phyloP scores from a whole-genome alignment of 2,888 invertebrate genomes.

The Tipula helvola region DNA sequence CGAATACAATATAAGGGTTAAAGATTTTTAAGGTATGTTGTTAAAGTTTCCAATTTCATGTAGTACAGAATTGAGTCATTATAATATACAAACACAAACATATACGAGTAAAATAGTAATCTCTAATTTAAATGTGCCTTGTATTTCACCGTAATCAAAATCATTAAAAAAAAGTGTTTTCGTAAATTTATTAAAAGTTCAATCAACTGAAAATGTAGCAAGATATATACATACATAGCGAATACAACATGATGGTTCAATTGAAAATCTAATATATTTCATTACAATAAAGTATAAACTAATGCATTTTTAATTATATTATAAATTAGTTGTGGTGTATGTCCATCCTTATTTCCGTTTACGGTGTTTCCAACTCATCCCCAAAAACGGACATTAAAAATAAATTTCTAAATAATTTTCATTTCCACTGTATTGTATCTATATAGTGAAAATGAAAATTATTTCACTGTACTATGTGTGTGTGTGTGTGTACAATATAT shows the following conservation, averaged over 20 bases:
- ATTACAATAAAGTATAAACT: background rate
- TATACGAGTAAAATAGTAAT: background rate
- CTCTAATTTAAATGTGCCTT: background rate
- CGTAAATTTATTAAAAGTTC: background rate
- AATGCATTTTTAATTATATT: slow-evolving; percentile 4
- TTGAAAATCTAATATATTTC: background rate
- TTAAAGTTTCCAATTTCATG: background rate
- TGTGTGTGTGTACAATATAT: background rate
- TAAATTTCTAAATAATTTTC: background rate
- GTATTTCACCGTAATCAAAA: background rate
- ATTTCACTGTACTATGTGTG: background rate
- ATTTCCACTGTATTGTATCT: background rate
- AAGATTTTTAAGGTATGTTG: background rate
- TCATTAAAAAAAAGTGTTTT: background rate
- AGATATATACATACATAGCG: background rate
- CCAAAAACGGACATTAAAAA: background rate
- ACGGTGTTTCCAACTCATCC: background rate
- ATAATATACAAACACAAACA: background rate
- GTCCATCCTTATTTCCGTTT: background rate
- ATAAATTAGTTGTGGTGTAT: background rate
- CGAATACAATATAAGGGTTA: background rate
- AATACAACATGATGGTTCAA: background rate
- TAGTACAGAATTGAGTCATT: too few relatives aligned
- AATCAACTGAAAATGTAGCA: background rate
- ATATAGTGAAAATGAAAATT: too few relatives aligned